phyloP scores from a whole-genome alignment of 1,140 invertebrate species.

The Drosophila jambulina region DNA sequence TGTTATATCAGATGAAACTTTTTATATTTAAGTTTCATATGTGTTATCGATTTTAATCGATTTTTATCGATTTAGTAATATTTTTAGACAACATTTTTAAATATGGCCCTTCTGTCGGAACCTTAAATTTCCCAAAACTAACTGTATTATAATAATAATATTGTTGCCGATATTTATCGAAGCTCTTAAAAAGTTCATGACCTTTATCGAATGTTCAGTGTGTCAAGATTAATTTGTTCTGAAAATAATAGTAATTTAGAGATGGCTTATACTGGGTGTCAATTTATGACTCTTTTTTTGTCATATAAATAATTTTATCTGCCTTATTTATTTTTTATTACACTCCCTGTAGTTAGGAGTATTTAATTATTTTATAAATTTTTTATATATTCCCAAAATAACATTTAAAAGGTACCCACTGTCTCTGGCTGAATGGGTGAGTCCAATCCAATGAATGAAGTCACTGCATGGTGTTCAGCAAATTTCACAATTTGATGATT shows the following conservation, averaged over 20 bases:
- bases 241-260: background rate
- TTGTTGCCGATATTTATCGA: background rate
- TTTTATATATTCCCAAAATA: background rate
- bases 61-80: background rate
- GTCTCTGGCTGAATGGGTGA: constrained; percentile 16
- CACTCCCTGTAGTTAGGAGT: background rate
- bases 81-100: background rate
- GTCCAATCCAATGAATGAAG: constrained; percentile 39
- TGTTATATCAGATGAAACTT: background rate
- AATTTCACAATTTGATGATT: constrained; percentile 58
- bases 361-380: background rate
- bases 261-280: background rate
- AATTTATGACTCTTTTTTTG: too few species aligned
- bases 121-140: background rate
- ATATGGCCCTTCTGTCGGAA: background rate
- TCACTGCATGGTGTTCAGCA: constrained; percentile 34
- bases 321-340: background rate
- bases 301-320: background rate
- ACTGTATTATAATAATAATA: too few species aligned
- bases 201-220: background rate
- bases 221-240: background rate
- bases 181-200: background rate
- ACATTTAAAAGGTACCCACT: background rate
- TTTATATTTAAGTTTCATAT: background rate
- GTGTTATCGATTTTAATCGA: background rate